phyloP scores from a whole-genome alignment of 2,113 vertebrate species.

The Cinclus mexicanus region DNA sequence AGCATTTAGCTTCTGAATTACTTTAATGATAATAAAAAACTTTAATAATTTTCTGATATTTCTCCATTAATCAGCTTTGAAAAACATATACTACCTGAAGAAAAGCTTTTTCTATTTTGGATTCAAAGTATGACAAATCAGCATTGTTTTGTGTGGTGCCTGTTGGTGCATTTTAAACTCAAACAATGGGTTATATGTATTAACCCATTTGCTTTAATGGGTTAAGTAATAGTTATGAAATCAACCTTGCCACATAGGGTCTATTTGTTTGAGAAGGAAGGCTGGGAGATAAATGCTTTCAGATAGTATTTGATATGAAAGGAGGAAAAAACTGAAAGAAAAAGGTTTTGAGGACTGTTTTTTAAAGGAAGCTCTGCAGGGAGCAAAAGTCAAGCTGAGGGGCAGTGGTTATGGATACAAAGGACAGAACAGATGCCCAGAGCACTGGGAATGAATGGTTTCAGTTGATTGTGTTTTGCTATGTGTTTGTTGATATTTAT shows the following conservation, averaged over 20 bases:
- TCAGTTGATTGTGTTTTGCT: not conserved
- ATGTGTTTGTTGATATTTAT: not conserved
- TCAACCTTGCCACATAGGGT: not conserved
- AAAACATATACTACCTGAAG: not conserved
- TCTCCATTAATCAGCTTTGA: not conserved
- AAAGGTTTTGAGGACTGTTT: not conserved
- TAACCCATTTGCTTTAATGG: not conserved
- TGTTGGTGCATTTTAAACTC: not conserved
- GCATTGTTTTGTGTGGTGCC: constrained; percentile 14
- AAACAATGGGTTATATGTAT: not conserved
- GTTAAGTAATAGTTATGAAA: not conserved
- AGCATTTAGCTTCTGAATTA: not conserved
- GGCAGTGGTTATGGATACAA: not conserved
- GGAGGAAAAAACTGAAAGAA: not conserved
- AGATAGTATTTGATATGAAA: not conserved
- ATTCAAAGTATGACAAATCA: not conserved
- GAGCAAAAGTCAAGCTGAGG: not conserved
- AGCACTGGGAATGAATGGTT: not conserved
- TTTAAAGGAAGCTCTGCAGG: not conserved
- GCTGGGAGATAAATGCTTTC: not conserved
- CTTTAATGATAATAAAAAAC: not conserved
- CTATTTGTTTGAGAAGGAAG: not conserved
- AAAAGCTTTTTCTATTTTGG: not conserved
- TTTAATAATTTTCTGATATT: not conserved
- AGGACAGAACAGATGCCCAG: not conserved